Percentiles rank a stretch among this genome's conserved stretches.
These are phyloP conservation scores for Petrocephalus schoutedeni DNA, from an alignment of 2,797 vertebrate species.

Conservation along the genomic window DNA sequence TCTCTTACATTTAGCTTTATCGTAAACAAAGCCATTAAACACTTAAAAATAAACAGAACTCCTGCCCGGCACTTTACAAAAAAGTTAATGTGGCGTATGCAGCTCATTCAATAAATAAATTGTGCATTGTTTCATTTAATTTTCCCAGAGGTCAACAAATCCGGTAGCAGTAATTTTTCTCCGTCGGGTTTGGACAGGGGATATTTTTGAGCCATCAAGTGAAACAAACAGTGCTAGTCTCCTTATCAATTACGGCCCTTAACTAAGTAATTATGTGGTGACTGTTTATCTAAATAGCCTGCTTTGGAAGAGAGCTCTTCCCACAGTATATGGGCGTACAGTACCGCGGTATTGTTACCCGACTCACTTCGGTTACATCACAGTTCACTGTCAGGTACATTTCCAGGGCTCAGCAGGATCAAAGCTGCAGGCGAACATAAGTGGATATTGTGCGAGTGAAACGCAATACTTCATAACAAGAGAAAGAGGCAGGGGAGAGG, in stretches of 20 bases:
- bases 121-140: background rate
- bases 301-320: background rate
- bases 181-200: background rate
- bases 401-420: constrained; percentile 42
- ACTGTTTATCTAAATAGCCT: background rate
- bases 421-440: constrained; percentile 47
- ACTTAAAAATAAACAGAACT: background rate
- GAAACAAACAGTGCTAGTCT: background rate
- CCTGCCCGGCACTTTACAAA: background rate
- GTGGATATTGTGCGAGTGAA: constrained; percentile 48
- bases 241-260: background rate
- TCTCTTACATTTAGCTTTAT: background rate
- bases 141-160: background rate
- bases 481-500: constrained; percentile 36
- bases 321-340: background rate
- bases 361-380: constrained; percentile 29
- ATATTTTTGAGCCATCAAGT: background rate
- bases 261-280: background rate
- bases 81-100: background rate
- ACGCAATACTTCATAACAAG: constrained; percentile 45
- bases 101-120: background rate
- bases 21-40: background rate
- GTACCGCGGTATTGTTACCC: constrained; percentile 28
- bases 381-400: constrained; percentile 51
- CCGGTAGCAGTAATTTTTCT: background rate